phyloP scores from a whole-genome alignment of 2,888 invertebrate species.

The Carabus problematicus region DNA sequence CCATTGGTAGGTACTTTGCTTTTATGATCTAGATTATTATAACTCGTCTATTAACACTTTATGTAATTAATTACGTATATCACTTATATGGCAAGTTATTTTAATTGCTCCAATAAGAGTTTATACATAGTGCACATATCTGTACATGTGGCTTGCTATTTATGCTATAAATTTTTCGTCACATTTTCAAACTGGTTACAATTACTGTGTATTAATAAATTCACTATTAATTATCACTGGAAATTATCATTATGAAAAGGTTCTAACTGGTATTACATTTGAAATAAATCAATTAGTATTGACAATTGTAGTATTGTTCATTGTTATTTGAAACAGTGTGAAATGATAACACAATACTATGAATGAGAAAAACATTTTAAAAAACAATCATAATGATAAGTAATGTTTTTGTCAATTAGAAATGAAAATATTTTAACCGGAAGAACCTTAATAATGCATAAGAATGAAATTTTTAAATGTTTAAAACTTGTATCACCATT shows the following conservation, averaged over 20 bases:
- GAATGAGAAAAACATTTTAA: too few relatives aligned
- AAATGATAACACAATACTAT: too few relatives aligned
- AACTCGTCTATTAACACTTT: constrained; percentile 11
- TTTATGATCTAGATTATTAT: neutral
- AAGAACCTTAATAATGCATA: too few relatives aligned
- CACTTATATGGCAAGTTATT: constrained; percentile 26
- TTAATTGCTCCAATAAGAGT: constrained; percentile 24
- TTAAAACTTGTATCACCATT: too few relatives aligned
- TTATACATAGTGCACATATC: neutral
- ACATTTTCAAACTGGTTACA: constrained; percentile 18
- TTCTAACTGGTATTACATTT: too few relatives aligned
- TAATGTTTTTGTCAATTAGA: too few relatives aligned
- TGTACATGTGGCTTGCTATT: constrained; percentile 13
- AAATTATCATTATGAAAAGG: neutral
- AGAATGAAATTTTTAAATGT: too few relatives aligned
- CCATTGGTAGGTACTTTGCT: neutral
- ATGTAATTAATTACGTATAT: constrained; percentile 28
- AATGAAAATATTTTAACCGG: too few relatives aligned
- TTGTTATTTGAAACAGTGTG: too few relatives aligned
- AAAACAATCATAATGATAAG: too few relatives aligned
- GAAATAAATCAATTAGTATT: too few relatives aligned
- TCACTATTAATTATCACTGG: neutral
- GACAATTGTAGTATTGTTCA: too few relatives aligned
- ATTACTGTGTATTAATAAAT: neutral
- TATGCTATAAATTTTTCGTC: constrained; percentile 25